Evolutionary conservation across 2,888 invertebrate species (phyloP), one percentile per base, ranked within the genome.

Genomic region (Fabriciana adippe): DNA sequence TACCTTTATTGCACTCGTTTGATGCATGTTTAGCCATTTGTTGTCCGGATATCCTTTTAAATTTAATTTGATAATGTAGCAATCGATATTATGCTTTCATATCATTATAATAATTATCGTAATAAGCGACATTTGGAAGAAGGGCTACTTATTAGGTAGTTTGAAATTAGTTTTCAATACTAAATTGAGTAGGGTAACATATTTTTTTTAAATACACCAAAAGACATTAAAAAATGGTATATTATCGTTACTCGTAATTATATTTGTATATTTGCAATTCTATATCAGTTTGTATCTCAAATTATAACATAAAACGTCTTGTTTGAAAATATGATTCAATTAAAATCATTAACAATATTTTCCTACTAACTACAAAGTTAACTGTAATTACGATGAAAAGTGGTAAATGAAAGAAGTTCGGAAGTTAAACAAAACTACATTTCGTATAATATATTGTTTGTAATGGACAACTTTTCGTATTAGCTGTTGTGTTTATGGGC

Each of bases 401-500:
- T 67, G 69, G 66, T 66, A 67, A 69, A 73, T 68, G 68, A 68
- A 68, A 68, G 68, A 73, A 72, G 68, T 74, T 71, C 47, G 48
- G 57, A 71, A 71, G 68, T 71, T 64, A 68, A 74, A 69, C 68
- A 65, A 72, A 70, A 67, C 60, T 66, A 69, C 70, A 68, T 67
- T 83, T 84, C 79, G 79, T 84, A 83, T 86, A 83, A 83, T 87
- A 87, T 86, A 86, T 87, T 83, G 81, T 84, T 78, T 74, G 81
- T 83, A 83, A 87, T 84, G 84, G 83, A 80, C 81, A 84, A 88
- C 87, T 89, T 89, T 87, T 86, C 86, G 83, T 89, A 86, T 85
- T 82, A 86, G 75, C 79, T 76, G 79, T 80, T 84, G 83, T 81
- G 80, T 82, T 92, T 92, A 92, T 89, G 88, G 87, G 76, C 79